phyloP scores from a whole-genome alignment of 2,888 invertebrate species.

The Aricia artaxerxes region DNA sequence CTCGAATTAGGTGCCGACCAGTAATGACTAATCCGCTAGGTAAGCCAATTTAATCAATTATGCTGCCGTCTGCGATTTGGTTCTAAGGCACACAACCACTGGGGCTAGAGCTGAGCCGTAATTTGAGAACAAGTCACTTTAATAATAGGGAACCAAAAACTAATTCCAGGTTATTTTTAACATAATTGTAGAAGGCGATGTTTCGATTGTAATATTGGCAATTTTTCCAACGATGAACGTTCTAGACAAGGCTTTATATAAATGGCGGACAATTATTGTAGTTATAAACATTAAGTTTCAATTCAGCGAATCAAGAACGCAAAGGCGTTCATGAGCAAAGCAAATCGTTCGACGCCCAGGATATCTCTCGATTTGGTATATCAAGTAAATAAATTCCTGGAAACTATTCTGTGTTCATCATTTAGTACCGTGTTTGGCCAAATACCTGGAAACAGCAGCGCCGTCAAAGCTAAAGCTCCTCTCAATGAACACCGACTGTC shows the following conservation, averaged over 20 bases:
- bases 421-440: background rate
- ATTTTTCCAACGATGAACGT: background rate
- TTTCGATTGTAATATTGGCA: background rate
- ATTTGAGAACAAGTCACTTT: background rate
- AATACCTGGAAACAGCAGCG: background rate
- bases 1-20: conserved; percentile 52
- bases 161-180: background rate
- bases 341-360: no score
- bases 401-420: background rate
- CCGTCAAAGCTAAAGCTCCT: background rate
- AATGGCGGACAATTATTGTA: no score
- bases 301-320: no score
- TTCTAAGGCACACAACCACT: background rate
- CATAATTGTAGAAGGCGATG: background rate
- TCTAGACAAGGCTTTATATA: background rate
- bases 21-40: conserved; percentile 51
- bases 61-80: conserved; percentile 40
- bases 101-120: background rate
- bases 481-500: background rate
- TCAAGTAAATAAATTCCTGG: no score
- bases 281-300: no score
- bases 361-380: no score
- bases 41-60: conserved; percentile 56
- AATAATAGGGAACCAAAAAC: background rate
- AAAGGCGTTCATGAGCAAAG: no score